phyloP scores from a whole-genome alignment of 2,888 invertebrate genomes.

The Rhagophthalmus giganteus region DNA sequence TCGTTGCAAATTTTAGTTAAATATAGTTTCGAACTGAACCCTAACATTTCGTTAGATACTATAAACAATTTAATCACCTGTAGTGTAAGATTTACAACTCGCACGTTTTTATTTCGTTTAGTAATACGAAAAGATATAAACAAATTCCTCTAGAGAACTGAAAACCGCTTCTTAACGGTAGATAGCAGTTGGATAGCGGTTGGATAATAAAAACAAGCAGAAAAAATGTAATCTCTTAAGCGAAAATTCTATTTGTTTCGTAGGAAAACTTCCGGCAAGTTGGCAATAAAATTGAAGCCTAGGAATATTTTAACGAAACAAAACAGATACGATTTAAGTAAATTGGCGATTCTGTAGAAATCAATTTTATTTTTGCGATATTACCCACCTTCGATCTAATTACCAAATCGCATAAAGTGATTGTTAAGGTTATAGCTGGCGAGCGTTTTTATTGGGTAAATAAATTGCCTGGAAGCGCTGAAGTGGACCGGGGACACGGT shows the following conservation, averaged over 20 bases:
- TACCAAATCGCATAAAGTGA: conserved; percentile 5
- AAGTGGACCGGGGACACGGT: conserved; percentile 31
- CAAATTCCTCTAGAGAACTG: neutral
- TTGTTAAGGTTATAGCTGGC: conserved; percentile 5
- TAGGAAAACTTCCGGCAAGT: neutral
- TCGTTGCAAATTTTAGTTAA: no score
- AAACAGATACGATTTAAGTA: neutral
- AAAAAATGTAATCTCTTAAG: neutral
- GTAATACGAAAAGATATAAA: neutral
- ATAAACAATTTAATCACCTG: no score
- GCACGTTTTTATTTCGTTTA: neutral
- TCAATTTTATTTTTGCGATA: neutral
- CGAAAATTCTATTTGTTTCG: neutral
- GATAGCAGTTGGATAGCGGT: neutral
- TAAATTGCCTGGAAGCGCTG: conserved; percentile 28
- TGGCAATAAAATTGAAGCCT: neutral
- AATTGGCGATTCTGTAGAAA: neutral
- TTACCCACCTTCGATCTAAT: conserved; percentile 6
- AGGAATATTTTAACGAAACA: neutral
- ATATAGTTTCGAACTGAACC: no score
- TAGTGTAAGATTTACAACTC: no score
- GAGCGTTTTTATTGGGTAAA: conserved; percentile 20
- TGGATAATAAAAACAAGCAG: neutral
- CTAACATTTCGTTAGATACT: no score
- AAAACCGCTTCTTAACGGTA: neutral